These are phyloP conservation scores for Melieria picta DNA, from an alignment of 2,888 invertebrate genomes.

Conservation along the genomic window DNA sequence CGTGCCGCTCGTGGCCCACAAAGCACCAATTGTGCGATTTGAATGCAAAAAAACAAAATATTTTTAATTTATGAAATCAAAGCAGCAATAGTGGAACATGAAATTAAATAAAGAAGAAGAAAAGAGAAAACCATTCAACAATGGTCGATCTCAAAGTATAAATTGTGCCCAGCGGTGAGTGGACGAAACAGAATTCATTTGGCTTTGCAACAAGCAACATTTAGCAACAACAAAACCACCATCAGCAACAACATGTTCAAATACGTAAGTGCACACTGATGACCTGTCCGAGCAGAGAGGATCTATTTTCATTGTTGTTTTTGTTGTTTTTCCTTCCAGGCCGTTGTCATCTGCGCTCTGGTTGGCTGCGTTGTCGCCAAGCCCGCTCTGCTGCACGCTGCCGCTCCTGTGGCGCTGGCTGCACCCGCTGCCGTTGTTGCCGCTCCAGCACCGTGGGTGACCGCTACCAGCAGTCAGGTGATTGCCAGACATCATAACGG, in stretches of 20 bases:
- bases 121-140: constrained; percentile 1
- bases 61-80: not conserved
- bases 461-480: constrained; percentile 48
- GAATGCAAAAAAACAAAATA: too few relatives aligned
- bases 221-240: not conserved
- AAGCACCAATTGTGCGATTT: too few relatives aligned
- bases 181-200: constrained; percentile 3
- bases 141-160: not conserved
- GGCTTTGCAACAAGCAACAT: constrained; percentile 13
- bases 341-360: constrained; percentile 50
- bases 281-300: not conserved
- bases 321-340: constrained; percentile 41
- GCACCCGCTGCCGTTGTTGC: constrained; percentile 32
- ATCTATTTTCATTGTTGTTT: not conserved
- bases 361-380: constrained; percentile 51
- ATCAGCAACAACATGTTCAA: constrained; percentile 39
- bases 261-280: constrained; percentile 35
- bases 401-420: constrained; percentile 37
- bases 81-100: not conserved
- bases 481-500: constrained; percentile 55
- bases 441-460: constrained; percentile 35
- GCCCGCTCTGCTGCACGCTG: constrained; percentile 44
- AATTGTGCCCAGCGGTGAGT: not conserved
- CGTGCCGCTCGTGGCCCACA: too few relatives aligned
- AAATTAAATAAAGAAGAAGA: not conserved